Conservation (phyloP, 2,888 invertebrate species). For the Cylloceria caligata region DNA sequence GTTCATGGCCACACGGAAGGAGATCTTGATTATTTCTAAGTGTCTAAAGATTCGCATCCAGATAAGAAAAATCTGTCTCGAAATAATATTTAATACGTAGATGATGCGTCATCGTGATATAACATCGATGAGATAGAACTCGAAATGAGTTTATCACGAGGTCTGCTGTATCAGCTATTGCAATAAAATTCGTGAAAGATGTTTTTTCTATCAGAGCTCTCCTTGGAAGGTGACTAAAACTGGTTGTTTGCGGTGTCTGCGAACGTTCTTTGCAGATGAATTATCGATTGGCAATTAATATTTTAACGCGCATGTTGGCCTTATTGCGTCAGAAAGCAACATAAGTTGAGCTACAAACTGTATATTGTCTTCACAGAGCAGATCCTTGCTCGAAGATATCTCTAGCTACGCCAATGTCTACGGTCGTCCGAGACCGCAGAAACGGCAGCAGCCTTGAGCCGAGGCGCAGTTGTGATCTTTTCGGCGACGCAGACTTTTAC, state of each 20-base stretch:
- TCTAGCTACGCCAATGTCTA: slow-evolving; percentile 56
- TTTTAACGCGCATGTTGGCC: neutral
- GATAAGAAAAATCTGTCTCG: slow-evolving; percentile 36
- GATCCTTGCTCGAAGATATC: neutral
- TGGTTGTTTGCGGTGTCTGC: slow-evolving; percentile 5
- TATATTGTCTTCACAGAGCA: neutral
- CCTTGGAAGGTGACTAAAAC: slow-evolving; percentile 4
- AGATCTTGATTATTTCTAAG: slow-evolving; percentile 15
- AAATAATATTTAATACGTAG: slow-evolving; percentile 19
- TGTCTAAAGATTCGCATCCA: slow-evolving; percentile 18
- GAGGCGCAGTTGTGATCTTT: slow-evolving; percentile 55
- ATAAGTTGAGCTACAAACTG: neutral
- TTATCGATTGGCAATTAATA: slow-evolving; percentile 40
- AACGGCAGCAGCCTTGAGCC: slow-evolving; percentile 31
- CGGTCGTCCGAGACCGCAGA: slow-evolving; percentile 36
- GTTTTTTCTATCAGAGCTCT: slow-evolving; percentile 2
- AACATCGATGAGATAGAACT: neutral
- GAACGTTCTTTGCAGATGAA: neutral
- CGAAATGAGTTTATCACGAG: neutral
- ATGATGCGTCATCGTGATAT: slow-evolving; percentile 21
- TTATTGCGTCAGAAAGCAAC: slow-evolving; percentile 16
- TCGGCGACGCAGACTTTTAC: slow-evolving; percentile 46
- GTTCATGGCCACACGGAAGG: slow-evolving; percentile 24
- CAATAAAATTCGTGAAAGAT: neutral
- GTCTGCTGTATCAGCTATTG: neutral